Evolutionary conservation across 2,888 invertebrate genomes (phyloP).

Genomic region (Mimachlamys varia): DNA sequence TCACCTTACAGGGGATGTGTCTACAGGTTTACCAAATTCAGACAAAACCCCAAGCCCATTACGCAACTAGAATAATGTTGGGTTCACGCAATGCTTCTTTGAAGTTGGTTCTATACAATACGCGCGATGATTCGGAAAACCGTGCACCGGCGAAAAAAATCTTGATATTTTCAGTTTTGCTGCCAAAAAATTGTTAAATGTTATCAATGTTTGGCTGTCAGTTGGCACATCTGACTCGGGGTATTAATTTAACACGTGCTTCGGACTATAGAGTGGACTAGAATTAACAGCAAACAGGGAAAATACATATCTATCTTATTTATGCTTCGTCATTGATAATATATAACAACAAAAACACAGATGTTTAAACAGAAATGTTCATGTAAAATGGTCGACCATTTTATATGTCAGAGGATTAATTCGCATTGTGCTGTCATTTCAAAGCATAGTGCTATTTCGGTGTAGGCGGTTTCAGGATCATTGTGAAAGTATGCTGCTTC

Average conservation of each 20-base stretch:
- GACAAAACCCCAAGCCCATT: background rate
- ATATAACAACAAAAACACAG: no score
- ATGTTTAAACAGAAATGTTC: no score
- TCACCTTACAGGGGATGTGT: background rate
- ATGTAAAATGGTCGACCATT: no score
- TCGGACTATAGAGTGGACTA: background rate
- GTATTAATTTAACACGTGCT: background rate
- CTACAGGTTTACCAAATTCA: constrained; percentile 14
- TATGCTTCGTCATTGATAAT: background rate
- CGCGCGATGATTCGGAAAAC: background rate
- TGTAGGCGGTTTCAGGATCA: no score
- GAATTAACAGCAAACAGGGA: background rate
- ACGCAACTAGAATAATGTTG: background rate
- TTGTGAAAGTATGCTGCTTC: no score
- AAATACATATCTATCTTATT: background rate
- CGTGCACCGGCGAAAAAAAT: background rate
- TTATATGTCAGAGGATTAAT: no score
- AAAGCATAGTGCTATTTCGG: no score
- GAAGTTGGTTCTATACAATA: background rate
- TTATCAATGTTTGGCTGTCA: background rate
- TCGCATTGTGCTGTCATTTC: no score
- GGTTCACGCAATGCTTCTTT: background rate
- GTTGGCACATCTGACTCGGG: background rate
- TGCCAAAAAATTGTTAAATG: background rate
- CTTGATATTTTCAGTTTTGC: background rate